Percentiles rank a stretch among this genome's conserved stretches.
phyloP scores from a whole-genome alignment of 2,113 vertebrate genomes.

The Dissostichus mawsoni region DNA sequence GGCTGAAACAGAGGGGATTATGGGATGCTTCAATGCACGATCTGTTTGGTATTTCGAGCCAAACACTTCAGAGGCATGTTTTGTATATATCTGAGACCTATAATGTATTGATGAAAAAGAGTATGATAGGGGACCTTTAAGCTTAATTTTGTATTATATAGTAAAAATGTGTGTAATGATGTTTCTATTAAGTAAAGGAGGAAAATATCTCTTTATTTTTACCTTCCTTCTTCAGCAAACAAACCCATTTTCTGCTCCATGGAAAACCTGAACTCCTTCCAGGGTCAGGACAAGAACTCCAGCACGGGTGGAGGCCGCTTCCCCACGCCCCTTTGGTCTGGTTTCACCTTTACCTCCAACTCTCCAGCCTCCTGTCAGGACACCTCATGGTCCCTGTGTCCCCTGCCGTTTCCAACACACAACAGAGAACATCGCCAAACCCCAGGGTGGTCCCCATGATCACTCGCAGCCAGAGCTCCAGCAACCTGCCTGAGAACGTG shows the following conservation, averaged over 20 bases:
- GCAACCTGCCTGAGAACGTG: slow-evolving; percentile 76
- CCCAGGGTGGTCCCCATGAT: slow-evolving; percentile 76
- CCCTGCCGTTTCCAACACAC: background rate
- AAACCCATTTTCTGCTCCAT: slow-evolving; percentile 82
- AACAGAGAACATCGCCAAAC: slow-evolving; percentile 15
- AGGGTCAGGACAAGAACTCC: slow-evolving; percentile 32
- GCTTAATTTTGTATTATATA: background rate
- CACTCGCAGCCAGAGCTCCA: slow-evolving; percentile 83
- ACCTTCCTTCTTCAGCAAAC: slow-evolving; percentile 53
- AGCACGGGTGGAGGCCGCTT: slow-evolving; percentile 41
- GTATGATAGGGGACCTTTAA: too few relatives aligned
- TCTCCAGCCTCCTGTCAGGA: slow-evolving; percentile 51
- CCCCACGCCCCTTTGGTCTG: slow-evolving; percentile 63
- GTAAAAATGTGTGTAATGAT: background rate
- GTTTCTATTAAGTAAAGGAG: background rate
- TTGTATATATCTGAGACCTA: too few relatives aligned
- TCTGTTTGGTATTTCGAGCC: too few relatives aligned
- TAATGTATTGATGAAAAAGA: too few relatives aligned
- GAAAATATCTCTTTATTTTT: background rate
- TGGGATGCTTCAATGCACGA: too few relatives aligned
- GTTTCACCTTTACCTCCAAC: slow-evolving; percentile 56
- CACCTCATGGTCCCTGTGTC: slow-evolving; percentile 64
- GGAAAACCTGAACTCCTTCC: slow-evolving; percentile 84
- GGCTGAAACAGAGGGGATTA: too few relatives aligned
- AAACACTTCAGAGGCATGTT: too few relatives aligned